Base-by-base conservation (phyloP, 2,113 vertebrate genomes). In the Emydura subglobosa region DNA sequence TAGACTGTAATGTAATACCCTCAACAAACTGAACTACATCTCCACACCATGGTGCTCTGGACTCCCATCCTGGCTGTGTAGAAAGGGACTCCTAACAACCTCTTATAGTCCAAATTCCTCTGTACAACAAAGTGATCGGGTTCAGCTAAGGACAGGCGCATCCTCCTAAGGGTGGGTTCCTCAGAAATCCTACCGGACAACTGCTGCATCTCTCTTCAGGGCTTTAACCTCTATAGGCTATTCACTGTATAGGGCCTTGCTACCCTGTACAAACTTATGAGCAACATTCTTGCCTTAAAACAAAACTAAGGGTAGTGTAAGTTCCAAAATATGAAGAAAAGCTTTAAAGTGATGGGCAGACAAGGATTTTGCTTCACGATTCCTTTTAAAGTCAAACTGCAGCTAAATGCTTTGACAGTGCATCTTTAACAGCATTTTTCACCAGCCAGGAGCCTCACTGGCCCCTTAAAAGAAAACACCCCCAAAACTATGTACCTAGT, bases 121-220 rank as follows among this genome's bases (percentile, higher is more conserved):
- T 76, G 27, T 53, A 49, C 34, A 25, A 14, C 21, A 44, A 57
- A 88, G 14, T 16, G 88, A 7, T 12, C 74, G 83, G 17, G 91
- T 94, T 95, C 92, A 93, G 53, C 55, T 74, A 61, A 93, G 94
- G 85, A 88, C 80, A 92, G 59, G 8, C 6, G 1, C 50, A 47
- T 68, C 80, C 90, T 39, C 39, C 13, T 0, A 0, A 65, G 74
- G 6, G 51, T 79, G 76, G 25, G 59, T 91, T 93, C 54, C 83
- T 68, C 89, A 82, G 78, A 84, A 95, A 79, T 39, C 2, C 79
- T 59, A 74, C 17, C 80, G 59, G 82, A 51, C 0, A 76, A 27
- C 72, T 44, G 24, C 25, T 17, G 31, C 27, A 90, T 39, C n/a
- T 51, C 44, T 79, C 82, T 78, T 34, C 47, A 84, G n/a, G 74